A percentile compares a stretch with the other conserved stretches of the same genome.
These are phyloP conservation scores for Aurelia coerulea DNA, from an alignment of 30 jellyfish, hydroid and myxozoan species.

Conservation along the genomic window DNA sequence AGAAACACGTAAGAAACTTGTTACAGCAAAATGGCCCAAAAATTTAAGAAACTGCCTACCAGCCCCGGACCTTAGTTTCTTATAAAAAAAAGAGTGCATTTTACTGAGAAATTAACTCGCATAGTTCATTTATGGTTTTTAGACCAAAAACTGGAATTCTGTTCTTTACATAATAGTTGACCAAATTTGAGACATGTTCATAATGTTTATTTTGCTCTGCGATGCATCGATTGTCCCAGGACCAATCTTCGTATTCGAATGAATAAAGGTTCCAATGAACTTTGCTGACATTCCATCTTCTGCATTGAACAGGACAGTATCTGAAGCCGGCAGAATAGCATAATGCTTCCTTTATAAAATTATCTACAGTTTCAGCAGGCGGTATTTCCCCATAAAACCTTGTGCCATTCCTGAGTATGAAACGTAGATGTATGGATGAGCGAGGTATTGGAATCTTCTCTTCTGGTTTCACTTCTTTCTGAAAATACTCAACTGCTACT, in stretches of 20 bases:
- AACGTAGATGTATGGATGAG: constrained; percentile 52
- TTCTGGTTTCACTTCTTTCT: constrained; percentile 14
- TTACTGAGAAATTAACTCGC: no score
- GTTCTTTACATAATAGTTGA: neutral
- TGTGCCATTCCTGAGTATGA: neutral
- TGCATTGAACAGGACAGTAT: constrained; percentile 58
- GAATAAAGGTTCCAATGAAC: constrained; percentile 40
- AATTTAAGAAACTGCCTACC: no score
- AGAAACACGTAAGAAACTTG: no score
- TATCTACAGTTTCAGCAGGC: constrained; percentile 32
- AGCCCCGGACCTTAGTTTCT: no score
- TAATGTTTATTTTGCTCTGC: constrained; percentile 46
- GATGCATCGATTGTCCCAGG: constrained; percentile 51
- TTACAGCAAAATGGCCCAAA: no score
- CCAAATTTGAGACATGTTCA: neutral
- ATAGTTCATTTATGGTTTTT: no score
- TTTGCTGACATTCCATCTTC: constrained; percentile 16
- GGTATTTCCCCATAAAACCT: constrained; percentile 32
- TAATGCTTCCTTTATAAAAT: constrained; percentile 54
- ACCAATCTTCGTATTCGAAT: constrained; percentile 55
- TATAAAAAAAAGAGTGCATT: no score
- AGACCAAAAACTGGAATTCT: no score
- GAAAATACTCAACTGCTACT: constrained; percentile 23
- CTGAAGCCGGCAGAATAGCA: constrained; percentile 68
- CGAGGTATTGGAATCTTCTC: constrained; percentile 36